These are phyloP conservation scores for Diplogasteroides magnus DNA, from an alignment of 1,140 invertebrate genomes.

Conservation along the genomic window DNA sequence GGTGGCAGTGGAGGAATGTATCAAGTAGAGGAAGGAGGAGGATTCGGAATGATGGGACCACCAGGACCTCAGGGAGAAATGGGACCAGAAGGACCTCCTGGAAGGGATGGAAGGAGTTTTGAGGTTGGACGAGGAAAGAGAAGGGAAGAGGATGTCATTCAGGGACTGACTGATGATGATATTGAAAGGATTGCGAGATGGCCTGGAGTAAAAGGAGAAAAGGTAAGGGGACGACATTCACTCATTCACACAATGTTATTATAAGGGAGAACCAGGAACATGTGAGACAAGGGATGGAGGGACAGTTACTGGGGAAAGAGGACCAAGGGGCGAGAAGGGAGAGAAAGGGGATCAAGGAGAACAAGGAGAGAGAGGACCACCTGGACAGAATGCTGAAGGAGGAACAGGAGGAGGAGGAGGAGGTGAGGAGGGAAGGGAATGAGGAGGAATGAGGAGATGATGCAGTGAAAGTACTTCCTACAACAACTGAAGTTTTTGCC, in stretches of 20 bases:
- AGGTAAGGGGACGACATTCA: neutral
- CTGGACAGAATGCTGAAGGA: conserved; percentile 17
- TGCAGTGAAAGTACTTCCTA: conserved; percentile 39
- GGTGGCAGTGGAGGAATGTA: conserved; percentile 14
- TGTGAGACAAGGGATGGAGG: conserved; percentile 9
- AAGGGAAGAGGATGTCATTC: conserved; percentile 20
- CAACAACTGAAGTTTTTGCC: conserved; percentile 40
- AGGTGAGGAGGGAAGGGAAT: too few relatives aligned
- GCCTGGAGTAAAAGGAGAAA: conserved; percentile 35
- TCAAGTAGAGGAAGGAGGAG: conserved; percentile 14
- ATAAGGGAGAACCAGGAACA: neutral
- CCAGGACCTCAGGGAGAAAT: conserved; percentile 9
- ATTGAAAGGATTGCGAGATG: conserved; percentile 37
- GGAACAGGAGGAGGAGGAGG: too few relatives aligned
- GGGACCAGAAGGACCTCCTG: conserved; percentile 24
- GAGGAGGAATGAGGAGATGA: too few relatives aligned
- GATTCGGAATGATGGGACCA: conserved; percentile 28
- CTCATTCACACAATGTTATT: neutral
- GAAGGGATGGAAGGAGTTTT: conserved; percentile 34
- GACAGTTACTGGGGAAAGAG: neutral
- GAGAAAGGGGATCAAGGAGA: conserved; percentile 38
- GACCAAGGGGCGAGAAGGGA: conserved; percentile 33
- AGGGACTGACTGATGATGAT: conserved; percentile 38
- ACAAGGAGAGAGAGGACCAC: conserved; percentile 36
- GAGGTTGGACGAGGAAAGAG: conserved; percentile 24